A percentile compares a stretch with the other conserved stretches of the same genome.
These are phyloP conservation scores for Azorinus chamasolen DNA, from an alignment of 2,888 invertebrate genomes.

Conservation along the genomic window DNA sequence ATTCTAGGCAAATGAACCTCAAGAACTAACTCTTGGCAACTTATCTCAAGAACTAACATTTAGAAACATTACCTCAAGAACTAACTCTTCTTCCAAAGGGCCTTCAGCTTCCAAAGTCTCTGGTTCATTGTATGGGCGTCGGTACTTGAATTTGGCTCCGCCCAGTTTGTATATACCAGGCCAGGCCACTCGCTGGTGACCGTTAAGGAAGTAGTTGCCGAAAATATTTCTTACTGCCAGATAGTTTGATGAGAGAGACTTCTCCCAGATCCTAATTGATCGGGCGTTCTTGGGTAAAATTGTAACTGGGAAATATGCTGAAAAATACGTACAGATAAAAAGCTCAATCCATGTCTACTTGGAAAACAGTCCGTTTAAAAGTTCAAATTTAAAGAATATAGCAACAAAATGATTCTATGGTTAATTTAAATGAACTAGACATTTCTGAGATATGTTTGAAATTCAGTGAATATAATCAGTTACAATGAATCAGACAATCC, in stretches of 20 bases:
- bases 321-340: no score
- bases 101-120: slow-evolving; percentile 95
- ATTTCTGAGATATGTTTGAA: no score
- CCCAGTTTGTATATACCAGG: slow-evolving; percentile 93
- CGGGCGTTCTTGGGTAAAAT: slow-evolving; percentile 76
- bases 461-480: no score
- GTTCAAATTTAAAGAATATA: no score
- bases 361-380: no score
- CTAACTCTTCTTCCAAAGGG: slow-evolving; percentile 95
- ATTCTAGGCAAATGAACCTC: no score
- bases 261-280: slow-evolving; percentile 90
- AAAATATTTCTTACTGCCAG: slow-evolving; percentile 94
- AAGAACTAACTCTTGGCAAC: no score
- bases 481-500: no score
- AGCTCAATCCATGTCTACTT: no score
- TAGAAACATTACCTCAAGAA: slow-evolving; percentile 90
- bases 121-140: slow-evolving; percentile 89
- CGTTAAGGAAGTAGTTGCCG: slow-evolving; percentile 96
- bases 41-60: no score
- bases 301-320: slow-evolving; percentile 79
- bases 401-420: no score
- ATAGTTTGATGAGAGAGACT: slow-evolving; percentile 95
- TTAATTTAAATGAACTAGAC: no score
- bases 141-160: slow-evolving; percentile 95
- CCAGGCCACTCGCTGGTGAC: slow-evolving; percentile 97